Conservation (phyloP, 2,888 invertebrate genomes). For the Leptura quadrifasciata region DNA sequence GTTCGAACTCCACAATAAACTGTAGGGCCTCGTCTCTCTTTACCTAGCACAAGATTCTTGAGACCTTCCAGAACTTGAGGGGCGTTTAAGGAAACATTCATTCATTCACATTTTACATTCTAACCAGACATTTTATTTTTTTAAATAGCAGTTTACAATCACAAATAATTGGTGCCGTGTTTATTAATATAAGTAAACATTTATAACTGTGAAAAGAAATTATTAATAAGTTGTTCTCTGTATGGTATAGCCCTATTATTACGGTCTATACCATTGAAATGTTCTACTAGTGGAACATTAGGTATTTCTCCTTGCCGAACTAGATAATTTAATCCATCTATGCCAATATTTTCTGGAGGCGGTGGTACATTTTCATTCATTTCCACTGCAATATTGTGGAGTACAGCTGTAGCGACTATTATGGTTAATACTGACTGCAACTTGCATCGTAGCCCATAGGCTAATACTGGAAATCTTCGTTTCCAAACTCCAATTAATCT, state of each 20-base stretch:
- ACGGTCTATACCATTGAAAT: not conserved
- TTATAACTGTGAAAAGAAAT: constrained; percentile 2
- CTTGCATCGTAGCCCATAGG: constrained; percentile 43
- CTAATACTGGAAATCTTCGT: constrained; percentile 55
- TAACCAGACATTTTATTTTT: not conserved
- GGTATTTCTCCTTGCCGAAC: constrained; percentile 12
- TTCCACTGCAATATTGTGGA: constrained; percentile 4
- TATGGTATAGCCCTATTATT: not conserved
- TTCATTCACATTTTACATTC: not conserved
- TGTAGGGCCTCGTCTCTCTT: no score
- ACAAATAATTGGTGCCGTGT: not conserved
- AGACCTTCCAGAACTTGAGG: no score
- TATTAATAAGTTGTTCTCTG: constrained; percentile 20
- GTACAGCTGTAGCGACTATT: constrained; percentile 22
- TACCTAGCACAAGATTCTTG: no score
- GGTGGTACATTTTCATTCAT: constrained; percentile 6
- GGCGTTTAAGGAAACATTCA: no score
- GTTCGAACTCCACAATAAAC: no score
- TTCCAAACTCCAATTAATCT: constrained; percentile 54
- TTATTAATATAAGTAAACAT: no score
- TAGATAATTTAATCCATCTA: constrained; percentile 2
- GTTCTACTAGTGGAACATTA: constrained; percentile 5
- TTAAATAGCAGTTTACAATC: not conserved
- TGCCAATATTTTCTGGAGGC: not conserved
- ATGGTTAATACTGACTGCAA: constrained; percentile 28